A percentile compares a stretch with the other conserved stretches of the same genome.
These are phyloP conservation scores for Mormyrus iriodes DNA, from an alignment of 2,113 vertebrate genomes.

Conservation along the genomic window DNA sequence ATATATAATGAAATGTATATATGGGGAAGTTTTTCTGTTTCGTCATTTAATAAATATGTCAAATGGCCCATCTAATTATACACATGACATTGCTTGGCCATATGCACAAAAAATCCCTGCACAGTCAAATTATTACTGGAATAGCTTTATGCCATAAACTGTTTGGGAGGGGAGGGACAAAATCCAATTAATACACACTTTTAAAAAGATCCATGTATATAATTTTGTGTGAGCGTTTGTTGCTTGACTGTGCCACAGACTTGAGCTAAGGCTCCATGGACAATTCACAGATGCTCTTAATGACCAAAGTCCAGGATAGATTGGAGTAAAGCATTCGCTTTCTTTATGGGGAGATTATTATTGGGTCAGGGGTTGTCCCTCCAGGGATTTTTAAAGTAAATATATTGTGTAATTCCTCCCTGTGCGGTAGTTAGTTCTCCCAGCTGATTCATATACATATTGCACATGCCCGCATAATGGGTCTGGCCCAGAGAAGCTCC, in stretches of 20 bases:
- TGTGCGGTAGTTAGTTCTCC: slow-evolving; percentile 63
- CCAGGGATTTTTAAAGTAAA: slow-evolving; percentile 73
- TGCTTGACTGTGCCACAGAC: slow-evolving; percentile 26
- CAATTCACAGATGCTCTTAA: slow-evolving; percentile 61
- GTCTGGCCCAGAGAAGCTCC: slow-evolving; percentile 37
- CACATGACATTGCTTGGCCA: slow-evolving; percentile 6
- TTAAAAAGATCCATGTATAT: slow-evolving; percentile 29
- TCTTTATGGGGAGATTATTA: slow-evolving; percentile 67
- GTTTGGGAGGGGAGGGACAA: not conserved
- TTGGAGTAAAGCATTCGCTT: slow-evolving; percentile 62
- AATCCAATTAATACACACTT: slow-evolving; percentile 15
- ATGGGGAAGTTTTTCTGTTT: not conserved
- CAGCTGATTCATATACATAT: slow-evolving; percentile 66
- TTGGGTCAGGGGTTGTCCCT: slow-evolving; percentile 65
- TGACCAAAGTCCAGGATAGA: slow-evolving; percentile 51
- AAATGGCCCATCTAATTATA: slow-evolving; percentile 22
- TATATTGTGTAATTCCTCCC: slow-evolving; percentile 69
- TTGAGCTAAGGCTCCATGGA: slow-evolving; percentile 40
- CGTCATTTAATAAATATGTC: not conserved
- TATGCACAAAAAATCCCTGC: slow-evolving; percentile 16
- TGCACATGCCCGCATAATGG: slow-evolving; percentile 54
- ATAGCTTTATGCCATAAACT: slow-evolving; percentile 18
- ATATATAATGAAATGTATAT: not conserved
- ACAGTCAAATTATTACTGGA: slow-evolving; percentile 9
- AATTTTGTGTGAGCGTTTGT: slow-evolving; percentile 25